Conservation (phyloP, 2,888 invertebrate species). For the Acutogordius australiensis region DNA sequence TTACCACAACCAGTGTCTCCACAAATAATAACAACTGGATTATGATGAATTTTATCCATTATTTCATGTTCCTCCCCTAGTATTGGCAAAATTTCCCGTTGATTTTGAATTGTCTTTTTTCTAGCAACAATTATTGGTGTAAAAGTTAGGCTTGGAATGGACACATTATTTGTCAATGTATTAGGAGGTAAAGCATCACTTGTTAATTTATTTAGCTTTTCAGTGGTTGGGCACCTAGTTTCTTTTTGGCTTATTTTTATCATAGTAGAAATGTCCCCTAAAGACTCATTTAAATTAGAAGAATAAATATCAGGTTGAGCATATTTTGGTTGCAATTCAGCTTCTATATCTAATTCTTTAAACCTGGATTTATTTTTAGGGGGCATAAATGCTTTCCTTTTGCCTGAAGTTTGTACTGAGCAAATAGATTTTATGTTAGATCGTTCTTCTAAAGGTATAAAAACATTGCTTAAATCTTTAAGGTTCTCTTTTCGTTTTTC, state of each 20-base stretch:
- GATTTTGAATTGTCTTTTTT: constrained; percentile 29
- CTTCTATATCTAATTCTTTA: too few species aligned
- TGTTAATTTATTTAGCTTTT: too few species aligned
- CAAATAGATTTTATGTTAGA: not conserved
- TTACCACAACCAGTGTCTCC: constrained; percentile 91
- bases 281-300: too few species aligned
- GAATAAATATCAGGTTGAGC: too few species aligned
- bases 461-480: not conserved
- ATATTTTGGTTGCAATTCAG: too few species aligned
- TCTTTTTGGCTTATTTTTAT: too few species aligned
- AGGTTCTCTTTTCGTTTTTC: not conserved
- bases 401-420: not conserved
- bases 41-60: constrained; percentile 74
- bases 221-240: too few species aligned
- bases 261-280: too few species aligned
- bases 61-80: constrained; percentile 54
- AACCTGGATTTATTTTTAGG: too few species aligned
- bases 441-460: not conserved
- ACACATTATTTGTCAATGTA: too few species aligned
- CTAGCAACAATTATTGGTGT: not conserved
- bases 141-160: too few species aligned
- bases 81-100: constrained; percentile 20
- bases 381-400: not conserved
- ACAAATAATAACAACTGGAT: constrained; percentile 42
- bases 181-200: too few species aligned